A percentile compares a stretch with the other conserved stretches of the same genome.
Evolutionary conservation across 2,113 vertebrate species (phyloP).

Genomic region (Menidia beryllina): DNA sequence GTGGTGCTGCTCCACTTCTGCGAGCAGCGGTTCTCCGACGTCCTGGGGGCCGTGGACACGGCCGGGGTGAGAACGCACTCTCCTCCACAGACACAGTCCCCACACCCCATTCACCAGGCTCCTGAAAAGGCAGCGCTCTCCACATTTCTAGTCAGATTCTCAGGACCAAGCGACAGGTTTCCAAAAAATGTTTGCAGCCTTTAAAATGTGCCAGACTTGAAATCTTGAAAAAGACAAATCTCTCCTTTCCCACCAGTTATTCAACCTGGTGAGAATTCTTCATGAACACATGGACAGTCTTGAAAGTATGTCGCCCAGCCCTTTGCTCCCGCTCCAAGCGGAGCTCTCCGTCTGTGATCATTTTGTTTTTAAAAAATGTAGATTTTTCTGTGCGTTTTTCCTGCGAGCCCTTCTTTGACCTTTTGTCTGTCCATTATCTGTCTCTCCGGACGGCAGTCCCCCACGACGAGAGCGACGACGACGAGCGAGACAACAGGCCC

Average conservation of each 20-base stretch:
- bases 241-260: conserved; percentile 90
- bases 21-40: conserved; percentile 97
- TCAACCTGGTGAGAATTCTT: conserved; percentile 99
- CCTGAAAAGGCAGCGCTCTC: not conserved
- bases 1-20: conserved; percentile 96
- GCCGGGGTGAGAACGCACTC: conserved; percentile 87
- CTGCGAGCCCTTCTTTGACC: not conserved
- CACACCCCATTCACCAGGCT: not conserved
- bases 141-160: not conserved
- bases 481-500: conserved; percentile 80
- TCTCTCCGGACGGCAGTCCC: conserved; percentile 84
- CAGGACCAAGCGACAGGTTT: not conserved
- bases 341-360: not conserved
- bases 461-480: conserved; percentile 87
- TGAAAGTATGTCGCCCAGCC: conserved; percentile 88
- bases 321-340: conserved; percentile 10
- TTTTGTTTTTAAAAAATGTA: too few species aligned
- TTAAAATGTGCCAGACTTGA: conserved; percentile 18
- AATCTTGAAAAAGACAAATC: conserved; percentile 39
- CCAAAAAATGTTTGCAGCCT: conserved; percentile 5
- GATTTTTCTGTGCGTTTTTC: too few species aligned
- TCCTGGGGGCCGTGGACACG: conserved; percentile 91
- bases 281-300: conserved; percentile 99
- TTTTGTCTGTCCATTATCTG: not conserved
- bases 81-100: not conserved